Percentiles rank a stretch among this genome's conserved stretches.
Evolutionary conservation across 2,888 invertebrate species (phyloP).

Genomic region (Pinctada fucata): DNA sequence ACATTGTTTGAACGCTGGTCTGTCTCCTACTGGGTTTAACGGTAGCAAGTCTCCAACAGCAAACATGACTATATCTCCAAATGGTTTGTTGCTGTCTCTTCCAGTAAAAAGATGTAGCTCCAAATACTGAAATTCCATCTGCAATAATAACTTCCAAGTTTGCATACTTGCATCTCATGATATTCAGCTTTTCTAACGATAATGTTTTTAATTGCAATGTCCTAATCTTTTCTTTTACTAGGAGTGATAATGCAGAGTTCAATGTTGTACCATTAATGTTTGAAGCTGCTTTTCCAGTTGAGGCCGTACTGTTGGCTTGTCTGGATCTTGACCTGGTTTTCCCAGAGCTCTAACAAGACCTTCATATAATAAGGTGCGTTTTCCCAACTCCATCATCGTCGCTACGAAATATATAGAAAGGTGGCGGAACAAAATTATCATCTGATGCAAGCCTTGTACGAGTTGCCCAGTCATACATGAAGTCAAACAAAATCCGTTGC

Average conservation of each 20-base stretch:
- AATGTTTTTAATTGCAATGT: not conserved
- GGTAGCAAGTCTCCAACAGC: constrained; percentile 47
- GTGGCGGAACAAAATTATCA: not conserved
- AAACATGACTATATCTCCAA: constrained; percentile 40
- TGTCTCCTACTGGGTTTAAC: constrained; percentile 42
- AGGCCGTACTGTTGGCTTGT: not conserved
- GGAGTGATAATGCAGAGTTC: not conserved
- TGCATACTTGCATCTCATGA: constrained; percentile 11
- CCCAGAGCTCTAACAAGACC: not conserved
- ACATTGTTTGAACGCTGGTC: constrained; percentile 9
- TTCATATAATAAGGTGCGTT: not conserved
- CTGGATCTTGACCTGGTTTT: not conserved
- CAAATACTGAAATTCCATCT: constrained; percentile 27
- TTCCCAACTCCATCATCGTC: too few species aligned
- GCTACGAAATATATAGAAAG: too few species aligned
- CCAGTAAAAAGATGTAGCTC: constrained; percentile 14
- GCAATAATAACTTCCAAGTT: constrained; percentile 19
- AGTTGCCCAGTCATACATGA: not conserved
- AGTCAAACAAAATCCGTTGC: constrained; percentile 12
- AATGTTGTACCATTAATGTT: too few species aligned
- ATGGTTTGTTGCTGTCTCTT: constrained; percentile 9
- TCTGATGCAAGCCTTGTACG: not conserved
- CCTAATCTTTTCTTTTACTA: not conserved
- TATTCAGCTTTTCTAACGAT: constrained; percentile 6
- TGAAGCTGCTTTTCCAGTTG: too few species aligned